Evolutionary conservation across 2,888 invertebrate genomes (phyloP), one percentile per base, ranked within the genome.

Genomic region (Magallana nippona): DNA sequence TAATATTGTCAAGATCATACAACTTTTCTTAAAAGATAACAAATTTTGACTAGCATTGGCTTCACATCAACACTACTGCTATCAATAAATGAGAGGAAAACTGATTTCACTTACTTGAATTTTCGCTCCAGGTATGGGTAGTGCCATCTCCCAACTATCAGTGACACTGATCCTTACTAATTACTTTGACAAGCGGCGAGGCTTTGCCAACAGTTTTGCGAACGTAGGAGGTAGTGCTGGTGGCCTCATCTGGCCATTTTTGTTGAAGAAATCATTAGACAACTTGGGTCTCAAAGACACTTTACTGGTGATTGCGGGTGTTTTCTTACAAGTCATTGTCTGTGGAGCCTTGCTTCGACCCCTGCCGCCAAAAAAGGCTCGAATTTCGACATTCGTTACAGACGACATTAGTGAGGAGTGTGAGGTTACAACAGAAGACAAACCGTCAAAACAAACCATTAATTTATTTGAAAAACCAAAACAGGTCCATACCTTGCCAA

Each of bases 181-280:
- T 11, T 88, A 88, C 79, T 89, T 89, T 82, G 83, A 89, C 55
- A 87, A 88, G 56, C 83, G 83, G 19, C 82, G 87, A 62, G 87
- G 89, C 19, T 78, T 89, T 10, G 88, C 89, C 8, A 89, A 87
- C 81, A 86, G 87, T n/a, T 60, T 89, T 2, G 82, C 86, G 2
- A 81, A 85, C 10, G 80, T 86, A 10, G 88, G 88, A 15, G 87
- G 84, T 10, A 87, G 89, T 78, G 71, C 77, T 1, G 89, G 89
- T 0, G 84, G 86, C n/a, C 62, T 89, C 5, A n/a, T 88, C 1
- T 82, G 85, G n/a, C 87, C 86, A 13, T n/a, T 82, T 19, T 60
- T 84, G 15, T 71, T 87, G 15, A 88, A 27, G 56, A 79, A 55
- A 58, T 84, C 71, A 44, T 55, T 89, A 15, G 87, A 89, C 55